phyloP scores from a whole-genome alignment of 2,888 invertebrate species.

The Chouioia cunea region DNA sequence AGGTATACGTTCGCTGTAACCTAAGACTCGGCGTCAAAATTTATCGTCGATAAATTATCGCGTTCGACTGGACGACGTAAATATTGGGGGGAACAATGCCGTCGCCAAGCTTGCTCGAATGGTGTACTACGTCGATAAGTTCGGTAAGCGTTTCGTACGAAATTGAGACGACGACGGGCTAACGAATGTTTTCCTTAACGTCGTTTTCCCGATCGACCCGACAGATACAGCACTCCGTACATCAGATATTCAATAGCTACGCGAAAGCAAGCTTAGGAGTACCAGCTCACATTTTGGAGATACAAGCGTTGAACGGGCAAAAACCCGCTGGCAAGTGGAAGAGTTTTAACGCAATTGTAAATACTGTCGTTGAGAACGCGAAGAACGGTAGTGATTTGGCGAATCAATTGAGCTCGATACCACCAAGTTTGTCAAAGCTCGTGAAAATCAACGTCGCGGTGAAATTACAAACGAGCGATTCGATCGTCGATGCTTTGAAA shows the following conservation, averaged over 20 bases:
- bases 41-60: too few species aligned
- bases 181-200: neutral
- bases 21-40: too few species aligned
- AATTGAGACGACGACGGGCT: neutral
- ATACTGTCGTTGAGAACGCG: neutral
- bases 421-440: neutral
- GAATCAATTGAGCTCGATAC: neutral
- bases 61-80: too few species aligned
- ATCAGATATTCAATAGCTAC: neutral
- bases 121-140: slow-evolving; percentile 19
- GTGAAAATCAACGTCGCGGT: neutral
- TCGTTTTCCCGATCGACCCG: too few species aligned
- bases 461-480: neutral
- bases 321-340: slow-evolving; percentile 55
- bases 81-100: too few species aligned
- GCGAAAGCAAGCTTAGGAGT: neutral
- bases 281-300: slow-evolving; percentile 50
- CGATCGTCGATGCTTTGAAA: slow-evolving; percentile 55
- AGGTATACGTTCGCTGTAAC: too few species aligned
- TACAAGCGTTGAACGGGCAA: slow-evolving; percentile 57
- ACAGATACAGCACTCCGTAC: slow-evolving; percentile 14
- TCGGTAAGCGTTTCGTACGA: slow-evolving; percentile 25
- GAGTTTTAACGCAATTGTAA: slow-evolving; percentile 50
- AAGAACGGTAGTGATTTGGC: neutral
- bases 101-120: slow-evolving; percentile 10